Evolutionary conservation across 2,797 vertebrate genomes (phyloP).

Genomic region (Lycodopsis pacificus): DNA sequence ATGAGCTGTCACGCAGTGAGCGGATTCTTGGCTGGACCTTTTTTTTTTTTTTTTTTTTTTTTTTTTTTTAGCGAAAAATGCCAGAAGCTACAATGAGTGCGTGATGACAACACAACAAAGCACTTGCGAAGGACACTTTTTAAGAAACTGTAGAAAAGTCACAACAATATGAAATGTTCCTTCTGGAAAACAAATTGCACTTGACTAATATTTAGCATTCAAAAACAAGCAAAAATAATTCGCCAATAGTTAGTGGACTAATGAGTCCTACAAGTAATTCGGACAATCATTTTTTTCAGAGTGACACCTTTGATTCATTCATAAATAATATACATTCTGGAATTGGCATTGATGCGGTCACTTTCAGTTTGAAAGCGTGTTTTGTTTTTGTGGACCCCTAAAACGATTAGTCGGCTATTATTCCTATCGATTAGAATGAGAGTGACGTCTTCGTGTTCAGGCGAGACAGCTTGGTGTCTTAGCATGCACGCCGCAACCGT

Average conservation of each 20-base stretch:
- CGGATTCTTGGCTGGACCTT: slow-evolving; percentile 42
- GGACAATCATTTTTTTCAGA: slow-evolving; percentile 6
- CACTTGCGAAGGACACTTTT: slow-evolving; percentile 71
- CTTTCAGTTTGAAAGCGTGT: slow-evolving; percentile 31
- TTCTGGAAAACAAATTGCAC: slow-evolving; percentile 47
- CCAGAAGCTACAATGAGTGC: slow-evolving; percentile 46
- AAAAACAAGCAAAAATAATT: slow-evolving; percentile 44
- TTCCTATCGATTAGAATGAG: slow-evolving; percentile 36
- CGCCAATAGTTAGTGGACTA: slow-evolving; percentile 5
- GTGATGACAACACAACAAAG: slow-evolving; percentile 41
- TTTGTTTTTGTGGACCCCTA: slow-evolving; percentile 18
- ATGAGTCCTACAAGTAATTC: background rate
- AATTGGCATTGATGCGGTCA: slow-evolving; percentile 20
- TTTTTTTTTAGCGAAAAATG: slow-evolving; percentile 46
- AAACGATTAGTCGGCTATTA: slow-evolving; percentile 22
- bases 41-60: slow-evolving; percentile 41
- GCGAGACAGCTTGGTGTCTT: slow-evolving; percentile 34
- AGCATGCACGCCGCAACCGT: slow-evolving; percentile 55
- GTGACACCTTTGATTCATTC: slow-evolving; percentile 17
- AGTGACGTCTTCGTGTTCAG: slow-evolving; percentile 35
- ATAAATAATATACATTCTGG: slow-evolving; percentile 64
- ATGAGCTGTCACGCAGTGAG: slow-evolving; percentile 34
- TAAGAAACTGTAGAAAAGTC: slow-evolving; percentile 78
- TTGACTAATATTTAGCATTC: slow-evolving; percentile 48
- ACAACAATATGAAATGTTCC: slow-evolving; percentile 70